Evolutionary conservation across 1,140 invertebrate species (phyloP).

Genomic region (Neodiprion fabricii): DNA sequence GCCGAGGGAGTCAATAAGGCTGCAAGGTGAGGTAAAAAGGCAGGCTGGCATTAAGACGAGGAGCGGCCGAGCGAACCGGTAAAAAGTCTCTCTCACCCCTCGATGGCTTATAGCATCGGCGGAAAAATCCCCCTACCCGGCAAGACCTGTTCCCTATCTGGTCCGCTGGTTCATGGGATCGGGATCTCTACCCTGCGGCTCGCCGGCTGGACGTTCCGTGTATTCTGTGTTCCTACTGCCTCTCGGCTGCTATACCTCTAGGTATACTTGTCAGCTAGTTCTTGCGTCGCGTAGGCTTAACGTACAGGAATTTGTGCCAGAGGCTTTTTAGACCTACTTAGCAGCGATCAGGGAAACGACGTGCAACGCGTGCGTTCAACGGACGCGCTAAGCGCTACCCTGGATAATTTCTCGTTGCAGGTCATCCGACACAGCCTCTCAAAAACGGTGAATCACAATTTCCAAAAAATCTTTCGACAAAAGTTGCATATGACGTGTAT

Average conservation of each 20-base stretch:
- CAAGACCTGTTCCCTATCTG: slow-evolving; percentile 37
- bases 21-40: background rate
- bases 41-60: slow-evolving; percentile 8
- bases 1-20: background rate
- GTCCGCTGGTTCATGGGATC: slow-evolving; percentile 32
- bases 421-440: background rate
- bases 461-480: background rate
- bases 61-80: background rate
- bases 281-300: slow-evolving; percentile 34
- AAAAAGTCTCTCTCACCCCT: background rate
- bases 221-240: slow-evolving; percentile 13
- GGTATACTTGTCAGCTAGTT: slow-evolving; percentile 32
- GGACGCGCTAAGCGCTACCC: background rate
- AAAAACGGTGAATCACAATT: background rate
- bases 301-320: slow-evolving; percentile 45
- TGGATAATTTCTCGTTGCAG: background rate
- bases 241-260: background rate
- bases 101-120: slow-evolving; percentile 24
- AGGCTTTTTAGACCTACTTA: slow-evolving; percentile 22
- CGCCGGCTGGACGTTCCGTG: slow-evolving; percentile 26
- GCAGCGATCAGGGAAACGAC: background rate
- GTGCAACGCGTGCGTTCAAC: background rate
- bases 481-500: background rate
- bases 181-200: slow-evolving; percentile 25
- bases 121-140: slow-evolving; percentile 27